These are phyloP conservation scores for Microctenopoma lineatum DNA, from an alignment of 2,797 vertebrate species.

Conservation along the genomic window DNA sequence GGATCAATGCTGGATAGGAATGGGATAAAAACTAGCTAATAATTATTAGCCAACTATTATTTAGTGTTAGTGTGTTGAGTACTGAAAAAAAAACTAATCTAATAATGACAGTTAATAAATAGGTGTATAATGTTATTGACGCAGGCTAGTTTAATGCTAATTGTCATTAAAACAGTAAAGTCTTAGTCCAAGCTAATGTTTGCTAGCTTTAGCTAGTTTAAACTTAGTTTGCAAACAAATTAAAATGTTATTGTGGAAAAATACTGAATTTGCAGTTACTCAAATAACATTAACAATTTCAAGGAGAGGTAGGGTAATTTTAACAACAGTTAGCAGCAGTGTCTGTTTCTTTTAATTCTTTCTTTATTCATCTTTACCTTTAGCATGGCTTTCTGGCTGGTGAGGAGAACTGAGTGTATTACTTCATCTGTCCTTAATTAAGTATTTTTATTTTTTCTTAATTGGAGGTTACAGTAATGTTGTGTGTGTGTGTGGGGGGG, in stretches of 20 bases:
- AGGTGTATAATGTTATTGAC: too few relatives aligned
- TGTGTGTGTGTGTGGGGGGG: too few relatives aligned
- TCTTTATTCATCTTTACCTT: neutral
- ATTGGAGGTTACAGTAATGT: too few relatives aligned
- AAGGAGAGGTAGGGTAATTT: too few relatives aligned
- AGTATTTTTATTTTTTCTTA: too few relatives aligned
- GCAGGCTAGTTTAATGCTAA: neutral
- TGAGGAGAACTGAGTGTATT: neutral
- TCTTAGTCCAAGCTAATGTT: constrained; percentile 1
- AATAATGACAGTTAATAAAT: too few relatives aligned
- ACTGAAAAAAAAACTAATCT: neutral
- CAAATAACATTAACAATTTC: neutral
- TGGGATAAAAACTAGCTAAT: neutral
- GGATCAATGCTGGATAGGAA: neutral
- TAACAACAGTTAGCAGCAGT: neutral
- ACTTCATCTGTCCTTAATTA: too few relatives aligned
- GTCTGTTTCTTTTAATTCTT: neutral
- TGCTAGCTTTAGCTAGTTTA: neutral
- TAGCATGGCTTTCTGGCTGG: neutral
- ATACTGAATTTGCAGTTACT: neutral
- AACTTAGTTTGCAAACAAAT: neutral
- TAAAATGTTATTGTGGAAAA: neutral
- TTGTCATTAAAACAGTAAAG: neutral
- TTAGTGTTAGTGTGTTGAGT: too few relatives aligned
- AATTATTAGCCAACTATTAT: neutral